Conservation (phyloP, 2,797 vertebrate genomes). For the Xenopus petersii region DNA sequence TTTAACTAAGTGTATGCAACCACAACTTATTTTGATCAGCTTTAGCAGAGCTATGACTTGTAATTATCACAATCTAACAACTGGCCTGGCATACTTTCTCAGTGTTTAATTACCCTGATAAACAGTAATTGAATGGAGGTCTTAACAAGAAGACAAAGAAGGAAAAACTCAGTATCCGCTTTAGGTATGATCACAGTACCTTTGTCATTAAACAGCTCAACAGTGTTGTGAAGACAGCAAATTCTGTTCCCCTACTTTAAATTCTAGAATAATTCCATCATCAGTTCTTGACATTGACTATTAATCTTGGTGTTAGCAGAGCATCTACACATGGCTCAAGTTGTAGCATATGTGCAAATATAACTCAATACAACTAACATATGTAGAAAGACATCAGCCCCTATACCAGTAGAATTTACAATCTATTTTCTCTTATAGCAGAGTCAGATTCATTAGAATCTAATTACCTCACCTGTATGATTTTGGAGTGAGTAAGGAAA, state of each 20-base stretch:
- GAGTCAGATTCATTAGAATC: no score
- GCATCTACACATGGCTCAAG: constrained; percentile 44
- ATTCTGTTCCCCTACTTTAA: constrained; percentile 47
- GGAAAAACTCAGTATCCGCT: constrained; percentile 62
- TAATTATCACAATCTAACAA: constrained; percentile 94
- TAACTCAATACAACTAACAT: constrained; percentile 31
- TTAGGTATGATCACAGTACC: constrained; percentile 63
- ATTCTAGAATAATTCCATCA: constrained; percentile 49
- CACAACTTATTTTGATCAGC: constrained; percentile 80
- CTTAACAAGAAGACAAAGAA: constrained; percentile 66
- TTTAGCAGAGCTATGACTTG: constrained; percentile 82
- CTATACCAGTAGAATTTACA: no score
- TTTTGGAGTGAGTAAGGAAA: no score
- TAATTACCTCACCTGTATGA: no score
- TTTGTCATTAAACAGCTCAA: constrained; percentile 54
- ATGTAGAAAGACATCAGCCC: no score
- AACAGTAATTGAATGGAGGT: constrained; percentile 73
- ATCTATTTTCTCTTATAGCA: no score
- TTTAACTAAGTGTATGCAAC: constrained; percentile 67
- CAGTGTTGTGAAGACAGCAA: constrained; percentile 49
- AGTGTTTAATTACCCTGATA: constrained; percentile 85
- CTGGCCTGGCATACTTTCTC: constrained; percentile 83
- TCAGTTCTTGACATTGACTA: constrained; percentile 50
- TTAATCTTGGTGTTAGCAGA: constrained; percentile 35
- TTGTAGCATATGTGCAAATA: constrained; percentile 27